Conservation (phyloP, 2,113 vertebrate species). For the Nanorana parkeri region DNA sequence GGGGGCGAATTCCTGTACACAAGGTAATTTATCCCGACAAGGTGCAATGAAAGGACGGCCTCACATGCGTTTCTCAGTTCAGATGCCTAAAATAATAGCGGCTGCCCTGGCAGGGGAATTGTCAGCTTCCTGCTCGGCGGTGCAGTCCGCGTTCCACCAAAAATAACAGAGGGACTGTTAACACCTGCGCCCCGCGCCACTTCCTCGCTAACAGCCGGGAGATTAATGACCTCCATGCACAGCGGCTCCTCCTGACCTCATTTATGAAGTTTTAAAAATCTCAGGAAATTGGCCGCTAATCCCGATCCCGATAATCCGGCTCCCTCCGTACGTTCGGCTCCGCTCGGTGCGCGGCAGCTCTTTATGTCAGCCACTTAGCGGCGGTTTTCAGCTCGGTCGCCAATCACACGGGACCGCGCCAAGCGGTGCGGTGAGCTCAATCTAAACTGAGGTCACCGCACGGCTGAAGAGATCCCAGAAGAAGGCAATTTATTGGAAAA, state of each 20-base stretch:
- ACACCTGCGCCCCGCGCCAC: conserved; percentile 75
- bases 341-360: conserved; percentile 5
- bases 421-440: neutral
- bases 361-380: conserved; percentile 17
- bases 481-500: no score
- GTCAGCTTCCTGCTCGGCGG: conserved; percentile 77
- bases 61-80: conserved; percentile 72
- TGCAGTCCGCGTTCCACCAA: conserved; percentile 76
- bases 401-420: neutral
- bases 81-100: conserved; percentile 81
- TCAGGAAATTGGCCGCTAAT: conserved; percentile 76
- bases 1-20: conserved; percentile 65
- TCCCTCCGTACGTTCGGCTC: conserved; percentile 55
- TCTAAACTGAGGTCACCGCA: no score
- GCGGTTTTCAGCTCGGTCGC: neutral
- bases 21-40: conserved; percentile 68
- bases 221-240: conserved; percentile 77
- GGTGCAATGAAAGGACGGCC: conserved; percentile 75
- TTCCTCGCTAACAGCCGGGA: conserved; percentile 74
- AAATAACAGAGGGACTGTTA: conserved; percentile 79
- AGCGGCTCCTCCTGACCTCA: conserved; percentile 73
- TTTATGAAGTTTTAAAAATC: conserved; percentile 70
- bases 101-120: conserved; percentile 78
- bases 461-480: no score
- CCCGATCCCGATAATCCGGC: conserved; percentile 69